Base-by-base conservation (phyloP, 2,113 vertebrate species). In the Neopipo cinnamomea region DNA sequence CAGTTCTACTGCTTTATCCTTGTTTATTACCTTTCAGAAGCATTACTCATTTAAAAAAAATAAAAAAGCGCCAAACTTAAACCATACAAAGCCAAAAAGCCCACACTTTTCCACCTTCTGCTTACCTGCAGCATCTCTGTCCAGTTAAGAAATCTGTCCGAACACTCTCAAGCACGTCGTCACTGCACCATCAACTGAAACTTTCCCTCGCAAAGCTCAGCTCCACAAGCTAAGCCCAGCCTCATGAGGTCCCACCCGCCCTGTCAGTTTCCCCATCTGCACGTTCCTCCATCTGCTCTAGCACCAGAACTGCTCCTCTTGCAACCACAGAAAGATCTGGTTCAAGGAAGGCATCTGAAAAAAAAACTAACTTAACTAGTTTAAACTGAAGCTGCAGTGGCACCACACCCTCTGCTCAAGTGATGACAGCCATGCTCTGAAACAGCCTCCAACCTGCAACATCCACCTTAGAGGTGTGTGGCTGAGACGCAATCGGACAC, bases 111-210 rank as follows among this genome's bases (percentile, higher is more conserved):
- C 37, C 12, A 66, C 41, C 42, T 76, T 63, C 56, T 73, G 30
- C 84, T 80, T 94, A 94, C 89, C 88, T 58, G 42, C 12, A 82
- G 35, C 93, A 93, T 91, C 65, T 89, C 44, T 49, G 85, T 14
- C 16, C 65, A 75, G 5, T 21, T 46, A 75, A 80, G 42, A 87
- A 75, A 77, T 52, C 41, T 33, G 53, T 20, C 30, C 30, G 41
- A 39, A 53, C 24, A 39, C 39, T 76, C 37, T 30, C 50, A 19
- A 8, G 39, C 50, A 71, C 0, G 1, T 77, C 73, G 82, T 66
- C 41, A 49, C 41, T 6, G 14, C 37, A 52, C 41, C 31, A 46
- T 35, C 74, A 61, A 22, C 70, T 23, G 25, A 30, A 25, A 59
- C 14, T 66, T 52, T n/a, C 33, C 31, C 17, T 93, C 56, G 33